Conservation (phyloP, 2,113 vertebrate genomes). For the Tachysurus vachellii region DNA sequence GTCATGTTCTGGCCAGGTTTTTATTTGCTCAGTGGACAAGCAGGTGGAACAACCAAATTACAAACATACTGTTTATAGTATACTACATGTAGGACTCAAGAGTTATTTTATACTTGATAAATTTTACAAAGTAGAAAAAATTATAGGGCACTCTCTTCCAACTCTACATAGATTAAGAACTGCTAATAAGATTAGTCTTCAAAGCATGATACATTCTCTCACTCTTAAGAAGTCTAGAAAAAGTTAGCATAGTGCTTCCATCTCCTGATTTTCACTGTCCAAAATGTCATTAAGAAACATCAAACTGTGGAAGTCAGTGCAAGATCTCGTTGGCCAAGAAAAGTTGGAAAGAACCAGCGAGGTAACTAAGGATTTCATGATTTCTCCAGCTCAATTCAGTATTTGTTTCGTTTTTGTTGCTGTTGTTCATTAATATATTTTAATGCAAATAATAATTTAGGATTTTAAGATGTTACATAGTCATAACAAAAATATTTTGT, state of each 20-base stretch:
- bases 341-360: background rate
- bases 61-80: background rate
- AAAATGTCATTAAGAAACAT: background rate
- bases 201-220: background rate
- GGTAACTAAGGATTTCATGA: background rate
- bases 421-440: background rate
- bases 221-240: background rate
- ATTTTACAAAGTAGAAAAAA: background rate
- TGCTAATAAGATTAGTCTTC: background rate
- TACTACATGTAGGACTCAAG: no score
- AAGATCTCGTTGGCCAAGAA: background rate
- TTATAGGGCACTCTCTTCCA: background rate
- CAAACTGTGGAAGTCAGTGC: background rate
- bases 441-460: background rate
- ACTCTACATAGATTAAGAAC: background rate
- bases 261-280: background rate
- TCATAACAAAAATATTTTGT: background rate
- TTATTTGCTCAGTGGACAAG: background rate
- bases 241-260: background rate
- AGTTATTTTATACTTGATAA: background rate
- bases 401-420: background rate
- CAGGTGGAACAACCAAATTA: background rate
- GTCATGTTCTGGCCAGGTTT: background rate
- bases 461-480: background rate
- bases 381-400: background rate